These are phyloP conservation scores for Drosophila kurseongensis DNA, from an alignment of 1,140 invertebrate species.

Conservation along the genomic window DNA sequence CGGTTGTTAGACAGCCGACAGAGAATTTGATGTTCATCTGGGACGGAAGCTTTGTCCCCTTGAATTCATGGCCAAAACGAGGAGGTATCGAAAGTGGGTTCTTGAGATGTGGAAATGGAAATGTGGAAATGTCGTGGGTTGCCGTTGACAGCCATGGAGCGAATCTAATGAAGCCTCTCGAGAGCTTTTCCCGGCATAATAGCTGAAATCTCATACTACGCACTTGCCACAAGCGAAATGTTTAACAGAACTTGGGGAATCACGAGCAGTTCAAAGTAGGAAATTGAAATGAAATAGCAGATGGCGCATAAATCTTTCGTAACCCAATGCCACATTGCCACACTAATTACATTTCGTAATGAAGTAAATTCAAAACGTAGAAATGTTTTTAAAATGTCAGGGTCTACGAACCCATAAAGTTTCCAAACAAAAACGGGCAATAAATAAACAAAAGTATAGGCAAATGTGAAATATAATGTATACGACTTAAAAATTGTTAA, in stretches of 20 bases:
- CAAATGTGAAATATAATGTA: background rate
- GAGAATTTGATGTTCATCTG: conserved; percentile 36
- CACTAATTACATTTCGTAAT: conserved; percentile 23
- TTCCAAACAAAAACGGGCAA: background rate
- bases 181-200: conserved; percentile 26
- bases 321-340: conserved; percentile 4
- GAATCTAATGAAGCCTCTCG: conserved; percentile 55
- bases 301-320: conserved; percentile 23
- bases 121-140: conserved; percentile 21
- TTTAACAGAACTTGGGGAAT: conserved; percentile 19
- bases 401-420: conserved; percentile 4
- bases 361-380: conserved; percentile 9
- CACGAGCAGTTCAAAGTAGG: conserved; percentile 10
- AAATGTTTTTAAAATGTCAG: conserved; percentile 4
- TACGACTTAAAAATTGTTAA: background rate
- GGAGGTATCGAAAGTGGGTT: background rate
- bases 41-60: background rate
- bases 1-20: conserved; percentile 30
- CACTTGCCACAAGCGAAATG: conserved; percentile 15
- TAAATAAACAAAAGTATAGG: conserved; percentile 1
- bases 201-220: conserved; percentile 41
- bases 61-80: conserved; percentile 3
- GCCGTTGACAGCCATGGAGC: conserved; percentile 45
- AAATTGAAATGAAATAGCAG: conserved; percentile 20
- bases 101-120: background rate